Conservation (phyloP, 2,888 invertebrate species). For the Hirtodrosophila duncani region DNA sequence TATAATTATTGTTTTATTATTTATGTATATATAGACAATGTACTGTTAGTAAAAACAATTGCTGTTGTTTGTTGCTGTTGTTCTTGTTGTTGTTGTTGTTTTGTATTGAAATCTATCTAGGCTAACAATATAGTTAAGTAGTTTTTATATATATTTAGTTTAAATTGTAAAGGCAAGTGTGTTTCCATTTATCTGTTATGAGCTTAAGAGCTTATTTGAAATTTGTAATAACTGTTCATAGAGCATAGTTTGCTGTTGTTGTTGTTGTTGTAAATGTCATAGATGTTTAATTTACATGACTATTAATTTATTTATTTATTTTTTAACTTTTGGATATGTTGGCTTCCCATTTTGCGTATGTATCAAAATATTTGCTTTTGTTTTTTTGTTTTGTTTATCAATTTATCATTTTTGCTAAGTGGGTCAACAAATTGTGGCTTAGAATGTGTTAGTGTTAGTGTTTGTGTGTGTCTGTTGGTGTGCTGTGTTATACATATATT, state of each 20-base stretch:
- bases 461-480: constrained; percentile 16
- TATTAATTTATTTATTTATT: constrained; percentile 11
- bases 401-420: constrained; percentile 6
- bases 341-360: constrained; percentile 32
- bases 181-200: constrained; percentile 24
- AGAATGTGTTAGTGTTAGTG: constrained; percentile 21
- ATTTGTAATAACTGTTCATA: constrained; percentile 6
- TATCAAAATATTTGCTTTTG: constrained; percentile 6
- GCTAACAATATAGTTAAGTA: constrained; percentile 43
- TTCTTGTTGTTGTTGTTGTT: constrained; percentile 31
- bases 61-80: constrained; percentile 7
- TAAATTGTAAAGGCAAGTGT: constrained; percentile 54
- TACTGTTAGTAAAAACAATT: constrained; percentile 29
- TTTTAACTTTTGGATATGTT: constrained; percentile 50
- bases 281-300: constrained; percentile 4
- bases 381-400: constrained; percentile 8
- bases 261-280: constrained; percentile 6
- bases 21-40: constrained; percentile 51
- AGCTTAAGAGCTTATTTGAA: not conserved
- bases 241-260: no score
- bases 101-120: constrained; percentile 62
- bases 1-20: constrained; percentile 42
- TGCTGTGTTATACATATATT: constrained; percentile 37
- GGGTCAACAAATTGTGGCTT: constrained; percentile 12
- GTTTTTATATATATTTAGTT: constrained; percentile 4